Evolutionary conservation across 2,797 vertebrate species (phyloP).

Genomic region (Eulemur mongoz): DNA sequence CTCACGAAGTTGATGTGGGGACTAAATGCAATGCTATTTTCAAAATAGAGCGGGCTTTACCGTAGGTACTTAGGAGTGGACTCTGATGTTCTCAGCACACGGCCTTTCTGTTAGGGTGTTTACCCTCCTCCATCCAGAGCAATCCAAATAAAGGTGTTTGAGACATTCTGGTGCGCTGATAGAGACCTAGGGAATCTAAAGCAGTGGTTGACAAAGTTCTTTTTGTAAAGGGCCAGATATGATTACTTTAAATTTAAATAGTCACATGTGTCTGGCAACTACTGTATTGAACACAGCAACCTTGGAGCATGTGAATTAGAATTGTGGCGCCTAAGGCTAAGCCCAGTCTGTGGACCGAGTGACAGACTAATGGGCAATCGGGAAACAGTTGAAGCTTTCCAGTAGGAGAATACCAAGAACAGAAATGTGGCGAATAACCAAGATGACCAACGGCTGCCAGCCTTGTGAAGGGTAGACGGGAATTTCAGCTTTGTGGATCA

Average conservation of each 20-base stretch:
- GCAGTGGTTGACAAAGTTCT: neutral
- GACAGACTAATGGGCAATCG: neutral
- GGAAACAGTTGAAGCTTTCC: neutral
- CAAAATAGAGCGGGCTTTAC: neutral
- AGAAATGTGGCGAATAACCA: neutral
- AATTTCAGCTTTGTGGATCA: neutral
- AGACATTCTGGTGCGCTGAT: neutral
- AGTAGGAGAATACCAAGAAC: neutral
- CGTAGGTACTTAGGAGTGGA: neutral
- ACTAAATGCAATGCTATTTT: neutral
- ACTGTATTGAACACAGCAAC: neutral
- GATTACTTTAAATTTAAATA: slow-evolving; percentile 20
- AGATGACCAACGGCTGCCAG: neutral
- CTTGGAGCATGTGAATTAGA: neutral
- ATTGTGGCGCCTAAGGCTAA: neutral
- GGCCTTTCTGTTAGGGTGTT: neutral
- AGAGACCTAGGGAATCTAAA: neutral
- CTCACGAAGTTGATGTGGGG: neutral
- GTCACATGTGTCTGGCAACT: neutral
- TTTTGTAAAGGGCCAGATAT: neutral
- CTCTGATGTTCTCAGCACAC: neutral
- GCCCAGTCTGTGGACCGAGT: neutral
- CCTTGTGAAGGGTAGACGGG: neutral
- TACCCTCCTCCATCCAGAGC: neutral
- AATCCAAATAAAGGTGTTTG: neutral